Percentiles rank a stretch among this genome's conserved stretches.
These are phyloP conservation scores for Morpho deidamia DNA, from an alignment of 2,888 invertebrate species.

Conservation along the genomic window DNA sequence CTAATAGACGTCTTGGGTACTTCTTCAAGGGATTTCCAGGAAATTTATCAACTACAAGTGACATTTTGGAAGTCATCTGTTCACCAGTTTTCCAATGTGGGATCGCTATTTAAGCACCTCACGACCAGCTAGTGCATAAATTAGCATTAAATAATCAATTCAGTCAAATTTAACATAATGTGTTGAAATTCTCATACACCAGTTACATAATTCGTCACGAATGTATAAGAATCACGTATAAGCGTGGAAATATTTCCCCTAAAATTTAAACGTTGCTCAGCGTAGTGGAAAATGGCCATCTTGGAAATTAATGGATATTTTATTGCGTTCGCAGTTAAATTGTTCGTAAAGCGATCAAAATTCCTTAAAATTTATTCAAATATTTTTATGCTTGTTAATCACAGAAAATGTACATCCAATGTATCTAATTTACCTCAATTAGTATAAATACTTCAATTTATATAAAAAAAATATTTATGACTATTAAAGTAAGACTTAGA, in stretches of 20 bases:
- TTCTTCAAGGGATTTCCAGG: too few relatives aligned
- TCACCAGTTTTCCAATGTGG: too few relatives aligned
- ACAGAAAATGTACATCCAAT: not conserved
- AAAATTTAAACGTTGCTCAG: constrained; percentile 53
- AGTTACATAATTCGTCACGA: constrained; percentile 3
- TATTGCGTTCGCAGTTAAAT: constrained; percentile 71
- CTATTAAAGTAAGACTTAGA: too few relatives aligned
- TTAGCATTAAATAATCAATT: too few relatives aligned
- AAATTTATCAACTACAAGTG: too few relatives aligned
- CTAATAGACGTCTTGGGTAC: too few relatives aligned
- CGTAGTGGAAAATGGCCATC: constrained; percentile 67
- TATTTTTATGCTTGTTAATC: constrained; percentile 25
- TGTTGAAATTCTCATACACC: not conserved
- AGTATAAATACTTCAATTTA: not conserved
- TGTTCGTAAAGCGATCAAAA: constrained; percentile 59
- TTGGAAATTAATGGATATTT: constrained; percentile 73
- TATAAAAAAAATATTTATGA: too few relatives aligned
- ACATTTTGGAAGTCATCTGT: too few relatives aligned
- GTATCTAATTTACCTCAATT: not conserved
- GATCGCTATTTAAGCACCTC: too few relatives aligned
- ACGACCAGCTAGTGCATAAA: too few relatives aligned
- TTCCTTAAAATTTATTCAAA: constrained; percentile 38
- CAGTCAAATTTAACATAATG: not conserved
- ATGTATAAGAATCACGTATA: constrained; percentile 21
- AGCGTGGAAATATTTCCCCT: constrained; percentile 33